Base-by-base conservation (phyloP, 2,888 invertebrate genomes). In the Diadegma fenestrale region DNA sequence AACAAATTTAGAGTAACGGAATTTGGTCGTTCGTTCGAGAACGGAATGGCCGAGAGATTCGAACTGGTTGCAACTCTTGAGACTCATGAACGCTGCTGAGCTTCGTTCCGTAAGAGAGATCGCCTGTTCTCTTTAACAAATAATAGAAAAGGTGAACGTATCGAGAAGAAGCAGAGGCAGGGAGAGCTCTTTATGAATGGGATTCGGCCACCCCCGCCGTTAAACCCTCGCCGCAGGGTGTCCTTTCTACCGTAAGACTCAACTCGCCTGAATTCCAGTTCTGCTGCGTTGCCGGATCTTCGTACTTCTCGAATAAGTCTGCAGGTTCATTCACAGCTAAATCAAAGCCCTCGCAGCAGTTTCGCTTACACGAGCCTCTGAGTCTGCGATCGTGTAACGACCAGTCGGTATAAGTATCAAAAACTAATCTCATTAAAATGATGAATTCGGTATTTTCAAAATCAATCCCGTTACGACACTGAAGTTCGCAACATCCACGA, bases 191-290 rank as follows among this genome's bases (percentile, higher is more conserved):
- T 48, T 66, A 64, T 91, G 91, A 91, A 92, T 91, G 90, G 86
- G 82, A 82, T 87, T 88, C 87, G 86, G 87, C 89, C 91, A 92
- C 91, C 91, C 90, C 91, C 91, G 89, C 90, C 91, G 88, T 90
- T 89, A 89, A 90, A 90, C 90, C 92, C 88, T 92, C 93, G 82
- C 93, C 88, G 91, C 91, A 86, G 92, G 93, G 90, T 90, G 89
- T 90, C 89, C 86, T 85, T 88, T 88, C 88, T 88, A 85, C 88
- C 78, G 85, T 87, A 87, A 90, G 88, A 85, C 87, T 89, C 89
- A 91, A 90, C 87, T 63, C 85, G 86, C 84, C 88, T 87, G 86
- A 84, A 89, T 90, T 90, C 88, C 83, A 69, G 83, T 79, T 83
- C 73, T 69, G 89, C 91, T 68, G 78, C 78, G 89, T 91, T 90